phyloP scores from a whole-genome alignment of 2,797 vertebrate species.

The Lithobates sylvaticus region DNA sequence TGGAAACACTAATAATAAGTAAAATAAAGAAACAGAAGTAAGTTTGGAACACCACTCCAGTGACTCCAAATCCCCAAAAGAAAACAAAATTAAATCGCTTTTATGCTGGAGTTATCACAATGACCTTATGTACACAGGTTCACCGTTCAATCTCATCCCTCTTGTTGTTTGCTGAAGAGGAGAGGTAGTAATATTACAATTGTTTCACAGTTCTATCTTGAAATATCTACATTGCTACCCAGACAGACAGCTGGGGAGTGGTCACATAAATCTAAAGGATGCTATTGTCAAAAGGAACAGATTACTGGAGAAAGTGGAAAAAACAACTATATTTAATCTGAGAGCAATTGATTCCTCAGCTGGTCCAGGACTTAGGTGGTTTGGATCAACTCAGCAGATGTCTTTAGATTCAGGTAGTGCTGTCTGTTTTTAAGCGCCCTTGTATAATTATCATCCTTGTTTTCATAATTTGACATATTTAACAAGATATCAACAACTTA shows the following conservation, averaged over 20 bases:
- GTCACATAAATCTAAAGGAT: slow-evolving; percentile 80
- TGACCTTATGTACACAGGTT: slow-evolving; percentile 58
- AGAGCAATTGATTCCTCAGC: slow-evolving; percentile 86
- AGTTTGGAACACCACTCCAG: slow-evolving; percentile 12
- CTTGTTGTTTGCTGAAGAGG: slow-evolving; percentile 35
- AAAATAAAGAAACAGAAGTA: slow-evolving; percentile 62
- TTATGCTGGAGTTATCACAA: slow-evolving; percentile 36
- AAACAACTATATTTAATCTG: slow-evolving; percentile 85
- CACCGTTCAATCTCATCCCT: slow-evolving; percentile 51
- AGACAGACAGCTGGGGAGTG: slow-evolving; percentile 78
- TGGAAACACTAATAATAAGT: slow-evolving; percentile 75
- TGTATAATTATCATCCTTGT: slow-evolving; percentile 58
- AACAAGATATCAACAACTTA: not conserved
- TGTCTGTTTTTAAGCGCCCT: slow-evolving; percentile 81
- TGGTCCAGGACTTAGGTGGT: slow-evolving; percentile 80
- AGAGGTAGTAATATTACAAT: slow-evolving; percentile 63
- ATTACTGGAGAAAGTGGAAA: slow-evolving; percentile 81
- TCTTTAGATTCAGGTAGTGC: slow-evolving; percentile 66
- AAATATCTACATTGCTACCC: slow-evolving; percentile 64
- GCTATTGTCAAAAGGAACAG: slow-evolving; percentile 77
- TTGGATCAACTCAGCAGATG: slow-evolving; percentile 70
- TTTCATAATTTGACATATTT: not conserved
- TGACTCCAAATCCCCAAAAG: slow-evolving; percentile 64
- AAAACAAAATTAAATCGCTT: slow-evolving; percentile 67
- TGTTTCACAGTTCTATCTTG: slow-evolving; percentile 63